phyloP scores from a whole-genome alignment of 2,113 vertebrate species.

The Abramis brama region DNA sequence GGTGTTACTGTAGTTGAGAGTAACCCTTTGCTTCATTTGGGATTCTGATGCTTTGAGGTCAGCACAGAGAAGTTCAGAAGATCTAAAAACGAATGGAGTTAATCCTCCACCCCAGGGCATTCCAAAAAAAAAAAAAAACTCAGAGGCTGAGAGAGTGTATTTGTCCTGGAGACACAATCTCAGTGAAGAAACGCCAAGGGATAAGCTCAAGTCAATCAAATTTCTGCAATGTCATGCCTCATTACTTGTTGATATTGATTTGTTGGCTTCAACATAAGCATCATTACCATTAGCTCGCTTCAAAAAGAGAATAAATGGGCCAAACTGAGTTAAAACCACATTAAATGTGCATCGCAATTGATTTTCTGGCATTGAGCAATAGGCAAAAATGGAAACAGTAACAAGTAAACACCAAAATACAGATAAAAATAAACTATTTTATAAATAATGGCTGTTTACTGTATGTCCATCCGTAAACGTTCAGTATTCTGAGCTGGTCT shows the following conservation, averaged over 20 bases:
- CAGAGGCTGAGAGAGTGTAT: conserved; percentile 16
- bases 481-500: conserved; percentile 45
- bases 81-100: conserved; percentile 56
- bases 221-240: conserved; percentile 39
- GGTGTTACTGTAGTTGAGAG: not conserved
- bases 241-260: conserved; percentile 19
- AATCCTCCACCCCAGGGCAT: conserved; percentile 47
- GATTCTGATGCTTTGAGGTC: conserved; percentile 28
- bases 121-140: not conserved
- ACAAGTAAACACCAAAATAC: not conserved
- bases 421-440: conserved; percentile 29
- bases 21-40: not conserved
- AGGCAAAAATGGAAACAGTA: conserved; percentile 1
- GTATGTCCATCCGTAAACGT: conserved; percentile 16
- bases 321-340: conserved; percentile 26
- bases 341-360: conserved; percentile 27
- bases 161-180: conserved; percentile 22
- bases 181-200: conserved; percentile 5
- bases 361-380: conserved; percentile 27
- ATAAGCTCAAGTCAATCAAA: conserved; percentile 45
- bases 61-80: not conserved
- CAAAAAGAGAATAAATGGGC: conserved; percentile 21
- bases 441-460: conserved; percentile 9
- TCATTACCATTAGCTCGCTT: not conserved
- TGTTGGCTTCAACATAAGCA: conserved; percentile 3